Evolutionary conservation across 2,888 invertebrate genomes (phyloP).

Genomic region (Dinocampus coccinellae): DNA sequence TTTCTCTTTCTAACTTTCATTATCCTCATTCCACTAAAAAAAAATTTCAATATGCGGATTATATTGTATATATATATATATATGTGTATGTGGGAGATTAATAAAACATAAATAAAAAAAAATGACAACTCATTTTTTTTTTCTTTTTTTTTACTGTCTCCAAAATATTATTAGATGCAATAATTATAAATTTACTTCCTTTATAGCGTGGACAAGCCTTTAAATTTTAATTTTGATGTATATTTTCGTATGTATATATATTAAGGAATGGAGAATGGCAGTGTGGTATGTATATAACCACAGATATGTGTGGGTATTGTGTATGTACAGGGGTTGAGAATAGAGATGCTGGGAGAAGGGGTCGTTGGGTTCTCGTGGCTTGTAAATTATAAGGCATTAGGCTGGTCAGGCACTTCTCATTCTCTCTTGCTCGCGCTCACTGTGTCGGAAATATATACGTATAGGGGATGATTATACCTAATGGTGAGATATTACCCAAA

Average conservation of each 20-base stretch:
- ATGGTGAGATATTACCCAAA: conserved; percentile 69
- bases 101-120: too few species aligned
- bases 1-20: neutral
- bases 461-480: conserved; percentile 69
- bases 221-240: neutral
- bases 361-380: conserved; percentile 51
- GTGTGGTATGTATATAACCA: neutral
- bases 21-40: too few species aligned
- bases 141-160: neutral
- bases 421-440: conserved; percentile 29
- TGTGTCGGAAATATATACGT: conserved; percentile 46
- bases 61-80: neutral
- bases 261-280: too few species aligned
- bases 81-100: too few species aligned
- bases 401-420: conserved; percentile 42
- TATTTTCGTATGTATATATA: neutral
- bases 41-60: neutral
- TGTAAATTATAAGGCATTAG: conserved; percentile 70
- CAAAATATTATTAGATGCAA: neutral
- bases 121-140: neutral
- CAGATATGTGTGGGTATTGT: neutral
- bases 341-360: conserved; percentile 42
- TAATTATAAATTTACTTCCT: neutral
- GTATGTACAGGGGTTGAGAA: conserved; percentile 35
- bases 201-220: neutral